Conservation (phyloP, 2,888 invertebrate genomes). For the Archips xylosteana region DNA sequence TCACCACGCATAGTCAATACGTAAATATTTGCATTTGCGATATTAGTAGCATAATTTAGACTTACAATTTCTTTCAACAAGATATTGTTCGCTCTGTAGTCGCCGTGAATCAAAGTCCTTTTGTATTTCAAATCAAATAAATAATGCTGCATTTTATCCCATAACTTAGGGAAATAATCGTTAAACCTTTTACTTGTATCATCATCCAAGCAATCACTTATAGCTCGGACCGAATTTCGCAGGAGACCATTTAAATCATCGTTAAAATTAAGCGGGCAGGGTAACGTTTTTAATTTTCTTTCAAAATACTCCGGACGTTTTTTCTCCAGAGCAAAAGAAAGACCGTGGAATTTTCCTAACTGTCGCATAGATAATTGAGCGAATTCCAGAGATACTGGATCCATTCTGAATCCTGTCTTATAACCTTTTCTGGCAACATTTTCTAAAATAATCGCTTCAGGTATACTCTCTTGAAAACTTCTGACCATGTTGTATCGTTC, state of each 20-base stretch:
- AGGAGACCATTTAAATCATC: conserved; percentile 52
- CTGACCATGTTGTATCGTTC: conserved; percentile 49
- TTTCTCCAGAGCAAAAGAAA: conserved; percentile 52
- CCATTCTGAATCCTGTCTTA: conserved; percentile 48
- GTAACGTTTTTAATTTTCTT: conserved; percentile 49
- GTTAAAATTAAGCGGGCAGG: conserved; percentile 47
- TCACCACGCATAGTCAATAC: too few relatives aligned
- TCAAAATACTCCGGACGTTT: conserved; percentile 44
- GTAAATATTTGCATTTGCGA: too few relatives aligned
- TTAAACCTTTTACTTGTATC: neutral
- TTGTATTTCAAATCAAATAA: conserved; percentile 33
- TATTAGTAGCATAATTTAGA: conserved; percentile 21
- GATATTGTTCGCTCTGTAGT: conserved; percentile 68
- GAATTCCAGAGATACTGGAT: conserved; percentile 50
- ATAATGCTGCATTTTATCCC: neutral
- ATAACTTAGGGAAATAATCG: neutral
- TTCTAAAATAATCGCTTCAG: conserved; percentile 53
- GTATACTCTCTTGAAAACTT: conserved; percentile 46
- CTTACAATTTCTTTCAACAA: conserved; percentile 63
- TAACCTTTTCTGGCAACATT: conserved; percentile 54
- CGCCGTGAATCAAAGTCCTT: conserved; percentile 65
- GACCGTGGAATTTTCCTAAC: conserved; percentile 54
- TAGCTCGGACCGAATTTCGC: conserved; percentile 44
- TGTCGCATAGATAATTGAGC: conserved; percentile 51
- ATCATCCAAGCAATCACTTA: conserved; percentile 3